Base-by-base conservation (phyloP, 2,797 vertebrate species). In the Peromyscus eremicus region DNA sequence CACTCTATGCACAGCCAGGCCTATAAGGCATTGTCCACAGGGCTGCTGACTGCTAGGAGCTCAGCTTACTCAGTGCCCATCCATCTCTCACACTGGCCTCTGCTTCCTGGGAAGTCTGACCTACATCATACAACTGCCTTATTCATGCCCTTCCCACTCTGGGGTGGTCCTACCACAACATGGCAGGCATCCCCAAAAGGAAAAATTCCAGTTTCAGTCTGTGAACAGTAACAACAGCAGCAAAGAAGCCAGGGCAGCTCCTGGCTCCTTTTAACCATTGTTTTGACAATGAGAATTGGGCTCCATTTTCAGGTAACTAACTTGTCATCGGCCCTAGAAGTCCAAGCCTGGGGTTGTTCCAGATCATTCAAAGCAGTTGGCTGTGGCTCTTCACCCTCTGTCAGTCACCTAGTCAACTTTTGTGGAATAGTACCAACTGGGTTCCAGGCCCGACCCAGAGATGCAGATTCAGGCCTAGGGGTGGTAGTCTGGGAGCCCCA, bases 151-250 rank as follows among this genome's bases (percentile, higher is more conserved):
- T 84, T 94, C 94, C n/a, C 92, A 52, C 64, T 81, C 96, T 46
- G n/a, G 94, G 94, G 70, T 94, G 94, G 87, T 84, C 95, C 60
- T 66, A 81, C 52, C 83, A 81, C 81, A 93, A 64, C 19, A 79
- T 68, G 81, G 90, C 76, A 93, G 73, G 64, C 91, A 95, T 68
- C 81, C 43, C 32, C 86, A 75, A 75, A 55, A 70, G 77, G 73
- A 92, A 94, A 95, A 85, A 12, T 90, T 77, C 71, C 62, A 95
- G 85, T 68, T 90, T 93, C 19, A 85, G 81, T 92, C 94, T 93
- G 34, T 76, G 91, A 57, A 88, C 77, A 73, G 66, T 73, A 95
- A 80, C 13, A 79, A n/a, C 49, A 95, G 34, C 34, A 92, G 66
- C 52, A 37, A 80, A 96, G 89, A 40, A 80, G 81, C 81, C 77